phyloP scores from a whole-genome alignment of 2,113 vertebrate genomes.

The Nycticebus coucang region DNA sequence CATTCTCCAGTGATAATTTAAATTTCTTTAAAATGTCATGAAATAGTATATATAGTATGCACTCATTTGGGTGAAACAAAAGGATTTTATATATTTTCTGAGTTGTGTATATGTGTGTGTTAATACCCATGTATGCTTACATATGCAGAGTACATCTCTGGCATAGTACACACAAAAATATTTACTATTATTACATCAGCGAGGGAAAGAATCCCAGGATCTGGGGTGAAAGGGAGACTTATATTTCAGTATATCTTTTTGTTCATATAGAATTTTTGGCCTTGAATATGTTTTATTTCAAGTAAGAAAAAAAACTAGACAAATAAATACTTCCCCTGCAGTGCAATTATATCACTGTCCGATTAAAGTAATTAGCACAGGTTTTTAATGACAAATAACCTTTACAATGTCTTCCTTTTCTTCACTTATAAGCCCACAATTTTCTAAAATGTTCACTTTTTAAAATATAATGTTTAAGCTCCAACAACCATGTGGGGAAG shows the following conservation, averaged over 20 bases:
- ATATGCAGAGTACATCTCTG: neutral
- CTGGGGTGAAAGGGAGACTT: neutral
- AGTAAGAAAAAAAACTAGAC: slow-evolving; percentile 16
- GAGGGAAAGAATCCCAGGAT: slow-evolving; percentile 27
- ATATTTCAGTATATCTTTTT: neutral
- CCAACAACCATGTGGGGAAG: neutral
- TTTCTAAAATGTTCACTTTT: slow-evolving; percentile 17
- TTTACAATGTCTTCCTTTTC: neutral
- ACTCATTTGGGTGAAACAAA: neutral
- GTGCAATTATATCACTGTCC: neutral
- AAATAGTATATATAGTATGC: neutral
- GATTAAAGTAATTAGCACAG: neutral
- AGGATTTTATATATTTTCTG: neutral
- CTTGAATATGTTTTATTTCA: slow-evolving; percentile 1
- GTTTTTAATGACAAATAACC: slow-evolving; percentile 27
- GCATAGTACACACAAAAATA: neutral
- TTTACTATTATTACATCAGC: neutral
- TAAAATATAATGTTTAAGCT: neutral
- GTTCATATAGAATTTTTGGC: slow-evolving; percentile 16
- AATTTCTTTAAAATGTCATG: neutral
- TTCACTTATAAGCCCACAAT: neutral
- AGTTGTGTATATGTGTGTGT: neutral
- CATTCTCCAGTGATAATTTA: neutral
- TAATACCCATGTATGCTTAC: neutral
- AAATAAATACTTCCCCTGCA: neutral